Percentiles rank a stretch among this genome's conserved stretches.
phyloP scores from a whole-genome alignment of 1,140 invertebrate genomes.

The Orius insidiosus region DNA sequence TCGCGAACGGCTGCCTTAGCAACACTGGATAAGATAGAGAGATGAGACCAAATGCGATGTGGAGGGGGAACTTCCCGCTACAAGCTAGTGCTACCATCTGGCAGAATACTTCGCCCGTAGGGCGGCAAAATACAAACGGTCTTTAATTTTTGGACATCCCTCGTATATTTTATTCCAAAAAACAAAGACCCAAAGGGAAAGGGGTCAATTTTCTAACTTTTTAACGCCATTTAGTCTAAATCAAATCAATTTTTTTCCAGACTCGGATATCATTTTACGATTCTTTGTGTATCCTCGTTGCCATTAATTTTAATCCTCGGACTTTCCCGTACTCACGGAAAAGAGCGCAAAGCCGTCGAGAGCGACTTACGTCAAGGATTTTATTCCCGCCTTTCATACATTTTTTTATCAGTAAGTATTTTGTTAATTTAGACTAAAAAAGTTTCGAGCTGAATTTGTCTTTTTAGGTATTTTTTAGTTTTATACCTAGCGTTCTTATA shows the following conservation, averaged over 20 bases:
- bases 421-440: background rate
- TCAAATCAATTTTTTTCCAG: conserved; percentile 24
- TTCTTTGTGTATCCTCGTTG: conserved; percentile 58
- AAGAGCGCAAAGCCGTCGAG: conserved; percentile 47
- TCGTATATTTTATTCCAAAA: no score
- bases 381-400: conserved; percentile 60
- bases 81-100: no score
- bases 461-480: conserved; percentile 25
- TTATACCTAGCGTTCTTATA: conserved; percentile 44
- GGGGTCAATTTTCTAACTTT: no score
- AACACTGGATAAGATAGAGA: no score
- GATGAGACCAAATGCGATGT: no score
- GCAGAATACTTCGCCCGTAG: no score
- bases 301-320: conserved; percentile 41
- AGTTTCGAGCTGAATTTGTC: background rate
- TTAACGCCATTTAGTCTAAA: no score
- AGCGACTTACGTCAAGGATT: conserved; percentile 61
- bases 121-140: no score
- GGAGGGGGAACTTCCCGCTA: no score
- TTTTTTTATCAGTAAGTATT: conserved; percentile 51
- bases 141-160: no score
- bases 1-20: no score
- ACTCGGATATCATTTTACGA: conserved; percentile 67
- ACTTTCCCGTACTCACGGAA: conserved; percentile 24
- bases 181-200: no score